Evolutionary conservation across 2,797 vertebrate genomes (phyloP).

Genomic region (Semotilus atromaculatus): DNA sequence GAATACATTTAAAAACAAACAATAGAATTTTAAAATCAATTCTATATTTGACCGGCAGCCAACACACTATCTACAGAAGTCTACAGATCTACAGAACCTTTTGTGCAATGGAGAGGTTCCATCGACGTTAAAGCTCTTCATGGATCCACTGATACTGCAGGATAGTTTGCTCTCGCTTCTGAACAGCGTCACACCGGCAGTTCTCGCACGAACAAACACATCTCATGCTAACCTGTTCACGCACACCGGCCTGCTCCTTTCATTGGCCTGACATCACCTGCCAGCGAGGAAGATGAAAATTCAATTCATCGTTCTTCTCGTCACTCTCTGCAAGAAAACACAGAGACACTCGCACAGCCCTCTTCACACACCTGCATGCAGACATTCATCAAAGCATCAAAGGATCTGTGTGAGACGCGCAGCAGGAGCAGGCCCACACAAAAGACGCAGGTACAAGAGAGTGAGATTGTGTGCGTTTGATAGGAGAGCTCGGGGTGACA

Average conservation of each 20-base stretch:
- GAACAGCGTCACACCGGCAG: background rate
- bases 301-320: slow-evolving; percentile 42
- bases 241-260: slow-evolving; percentile 47
- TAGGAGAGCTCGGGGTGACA: slow-evolving; percentile 51
- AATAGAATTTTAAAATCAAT: too few relatives aligned
- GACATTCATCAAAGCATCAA: slow-evolving; percentile 43
- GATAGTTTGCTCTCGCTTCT: background rate
- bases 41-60: too few relatives aligned
- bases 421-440: slow-evolving; percentile 50
- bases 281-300: slow-evolving; percentile 45
- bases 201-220: slow-evolving; percentile 16
- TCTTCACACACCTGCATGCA: slow-evolving; percentile 33
- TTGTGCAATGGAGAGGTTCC: background rate
- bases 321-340: slow-evolving; percentile 26
- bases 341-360: background rate
- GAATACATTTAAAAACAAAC: too few relatives aligned
- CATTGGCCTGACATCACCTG: slow-evolving; percentile 43
- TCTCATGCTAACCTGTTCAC: background rate
- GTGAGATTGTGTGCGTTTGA: slow-evolving; percentile 34
- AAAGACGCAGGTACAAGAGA: slow-evolving; percentile 42
- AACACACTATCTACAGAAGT: too few relatives aligned
- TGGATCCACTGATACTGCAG: background rate
- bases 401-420: slow-evolving; percentile 30
- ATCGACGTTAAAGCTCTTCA: background rate
- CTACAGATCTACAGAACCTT: too few relatives aligned